phyloP scores from a whole-genome alignment of 1,140 invertebrate genomes.

The Helicoverpa zea region DNA sequence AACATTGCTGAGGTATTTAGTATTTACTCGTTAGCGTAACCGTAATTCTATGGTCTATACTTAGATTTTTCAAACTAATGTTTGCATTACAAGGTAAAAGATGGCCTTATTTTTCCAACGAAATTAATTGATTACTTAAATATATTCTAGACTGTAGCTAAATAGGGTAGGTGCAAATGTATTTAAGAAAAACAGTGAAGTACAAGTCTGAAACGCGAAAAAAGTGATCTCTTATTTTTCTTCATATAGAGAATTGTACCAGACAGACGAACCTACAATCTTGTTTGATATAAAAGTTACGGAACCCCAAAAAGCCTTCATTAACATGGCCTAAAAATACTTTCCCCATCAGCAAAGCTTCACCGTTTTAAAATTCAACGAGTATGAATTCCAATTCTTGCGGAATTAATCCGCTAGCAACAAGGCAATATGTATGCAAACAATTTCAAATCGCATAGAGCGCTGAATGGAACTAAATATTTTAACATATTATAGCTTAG shows the following conservation, averaged over 20 bases:
- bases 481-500: slow-evolving; percentile 1
- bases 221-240: too few species aligned
- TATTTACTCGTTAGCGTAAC: slow-evolving; percentile 19
- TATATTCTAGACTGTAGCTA: too few species aligned
- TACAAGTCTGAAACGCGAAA: too few species aligned
- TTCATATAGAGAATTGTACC: too few species aligned
- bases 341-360: neutral
- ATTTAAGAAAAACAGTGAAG: too few species aligned
- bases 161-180: too few species aligned
- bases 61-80: neutral
- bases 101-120: too few species aligned
- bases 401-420: slow-evolving; percentile 26
- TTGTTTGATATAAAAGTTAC: too few species aligned
- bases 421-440: slow-evolving; percentile 44
- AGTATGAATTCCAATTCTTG: slow-evolving; percentile 30
- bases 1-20: slow-evolving; percentile 25
- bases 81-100: too few species aligned
- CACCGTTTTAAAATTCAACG: slow-evolving; percentile 29
- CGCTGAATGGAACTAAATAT: slow-evolving; percentile 26
- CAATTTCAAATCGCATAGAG: slow-evolving; percentile 37
- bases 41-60: slow-evolving; percentile 2
- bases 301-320: neutral
- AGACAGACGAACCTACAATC: too few species aligned
- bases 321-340: neutral
- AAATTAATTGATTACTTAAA: too few species aligned